Base-by-base conservation (phyloP, 64 coral and sea anemone genomes). In the Dendrophyllia cribrosa region DNA sequence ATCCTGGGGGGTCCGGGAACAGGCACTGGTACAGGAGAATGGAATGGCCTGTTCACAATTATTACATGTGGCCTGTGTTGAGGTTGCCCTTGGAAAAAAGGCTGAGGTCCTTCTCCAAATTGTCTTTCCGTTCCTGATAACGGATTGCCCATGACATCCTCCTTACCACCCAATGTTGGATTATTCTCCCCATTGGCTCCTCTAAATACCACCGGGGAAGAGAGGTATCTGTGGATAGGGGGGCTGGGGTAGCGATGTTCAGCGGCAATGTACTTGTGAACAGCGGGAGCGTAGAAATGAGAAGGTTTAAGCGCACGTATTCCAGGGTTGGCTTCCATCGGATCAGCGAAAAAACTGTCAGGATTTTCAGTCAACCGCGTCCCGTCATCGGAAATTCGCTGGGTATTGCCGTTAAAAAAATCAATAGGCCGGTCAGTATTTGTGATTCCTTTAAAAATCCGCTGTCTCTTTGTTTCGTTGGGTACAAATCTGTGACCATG, bases 11-110 rank as follows among this genome's bases (percentile, higher is more conserved):
- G 91, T 5, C 70, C 91, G 43, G 75, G 87, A 7, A 90, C 66
- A 23, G 87, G 87, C 7, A 93, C 59, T 10, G 87, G 87, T 8
- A 93, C 78, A 15, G 71, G 87, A 43, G 76, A 74, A 11, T 96
- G 95, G 5, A 93, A 61, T 4, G 95, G 95, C 53, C 91, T 93
- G 24, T 93, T 96, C 12, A 93, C 56, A 71, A 96, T 55, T 15
- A 88, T 63, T 6, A 75, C 70, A 44, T 51, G 72, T 9, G 45
- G 22, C 1, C 68, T 56, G 24, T 59, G 86, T 5, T 43, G 22
- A 26, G 48, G 49, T 20, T n/a, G 66, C 6, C 85, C 85, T 61
- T 25, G 47, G 17, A 58, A 55, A 9, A 87, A 59, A 43, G 23
- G 85, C 16, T 49, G 49, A 20, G 25, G 51, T 26, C 6, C 55